Base-by-base conservation (phyloP, 35 echinoderm and acorn worm species). In the Apostichopus californicus region DNA sequence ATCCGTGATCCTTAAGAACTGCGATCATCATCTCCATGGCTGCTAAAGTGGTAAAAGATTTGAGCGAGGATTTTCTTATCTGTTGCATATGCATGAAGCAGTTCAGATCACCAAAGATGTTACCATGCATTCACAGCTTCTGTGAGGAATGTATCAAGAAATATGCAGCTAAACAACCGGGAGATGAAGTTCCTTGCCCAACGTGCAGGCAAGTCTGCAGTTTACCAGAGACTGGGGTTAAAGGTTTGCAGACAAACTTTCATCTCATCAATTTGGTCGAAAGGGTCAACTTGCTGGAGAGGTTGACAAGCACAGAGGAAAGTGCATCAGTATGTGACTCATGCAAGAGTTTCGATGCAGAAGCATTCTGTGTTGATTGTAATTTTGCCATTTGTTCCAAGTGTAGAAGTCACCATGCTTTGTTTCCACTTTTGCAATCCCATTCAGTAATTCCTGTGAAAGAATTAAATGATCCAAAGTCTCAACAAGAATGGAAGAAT, bases 41-140 rank as follows among this genome's bases (percentile, higher is more conserved):
- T 58, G 86, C 6, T 12, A 68, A 88, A 11, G 28, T 63, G 22
- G 26, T 88, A 53, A 72, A 65, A 88, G 12, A 17, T 9, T 8
- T 88, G 4, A 68, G 20, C 1, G 57, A 64, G 65, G 86, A 95
- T 57, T 60, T 60, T 60, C 89, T 98, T 11, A 82, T 92, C 7
- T 98, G 96, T 83, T 92, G 92, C 15, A 95, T 98, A 81, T 98
- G 96, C 71, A 82, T 94, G 78, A 94, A 85, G 1, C 55, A 55
- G 2, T 25, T 85, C n/a, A 59, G 58, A 21, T 6, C 58, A 58
- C 81, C 81, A 2, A 85, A 85, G 81, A 59, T 85, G 9, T n/a
- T 85, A 4, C 81, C 81, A 6, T 85, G 81, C 58, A 85, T 85
- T 5, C 81, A 85, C 55, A 85, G 81, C 24, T 85, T 85, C 54